Evolutionary conservation across 2,113 vertebrate genomes (phyloP).

Genomic region (Panthera uncia): DNA sequence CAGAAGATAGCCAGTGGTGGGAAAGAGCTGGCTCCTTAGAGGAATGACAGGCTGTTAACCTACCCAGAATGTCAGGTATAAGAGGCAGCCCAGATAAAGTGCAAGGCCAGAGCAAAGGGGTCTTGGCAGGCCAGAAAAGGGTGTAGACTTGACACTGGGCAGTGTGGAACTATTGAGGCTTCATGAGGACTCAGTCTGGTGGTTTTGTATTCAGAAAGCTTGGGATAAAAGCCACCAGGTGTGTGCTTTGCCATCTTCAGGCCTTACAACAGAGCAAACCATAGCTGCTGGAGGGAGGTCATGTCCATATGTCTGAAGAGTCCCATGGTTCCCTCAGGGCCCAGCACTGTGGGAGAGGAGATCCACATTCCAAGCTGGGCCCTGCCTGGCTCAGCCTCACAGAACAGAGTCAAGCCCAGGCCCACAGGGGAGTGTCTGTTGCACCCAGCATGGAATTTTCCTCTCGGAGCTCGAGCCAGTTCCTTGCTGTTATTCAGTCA

Average conservation of each 20-base stretch:
- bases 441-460: slow-evolving; percentile 50
- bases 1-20: neutral
- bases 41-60: neutral
- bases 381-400: neutral
- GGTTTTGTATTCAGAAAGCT: neutral
- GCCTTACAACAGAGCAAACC: neutral
- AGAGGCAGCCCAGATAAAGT: neutral
- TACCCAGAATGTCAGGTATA: neutral
- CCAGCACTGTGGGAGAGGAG: neutral
- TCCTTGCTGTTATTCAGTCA: neutral
- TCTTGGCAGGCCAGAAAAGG: neutral
- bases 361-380: neutral
- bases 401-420: neutral
- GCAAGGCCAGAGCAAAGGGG: neutral
- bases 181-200: neutral
- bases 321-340: neutral
- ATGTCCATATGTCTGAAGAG: neutral
- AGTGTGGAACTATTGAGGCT: neutral
- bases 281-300: neutral
- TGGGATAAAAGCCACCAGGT: neutral
- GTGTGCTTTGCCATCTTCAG: neutral
- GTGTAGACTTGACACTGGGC: neutral
- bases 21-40: neutral
- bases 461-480: neutral
- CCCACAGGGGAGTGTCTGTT: neutral